Evolutionary conservation across 2,888 invertebrate genomes (phyloP).

Genomic region (Eupelmus urozonus): DNA sequence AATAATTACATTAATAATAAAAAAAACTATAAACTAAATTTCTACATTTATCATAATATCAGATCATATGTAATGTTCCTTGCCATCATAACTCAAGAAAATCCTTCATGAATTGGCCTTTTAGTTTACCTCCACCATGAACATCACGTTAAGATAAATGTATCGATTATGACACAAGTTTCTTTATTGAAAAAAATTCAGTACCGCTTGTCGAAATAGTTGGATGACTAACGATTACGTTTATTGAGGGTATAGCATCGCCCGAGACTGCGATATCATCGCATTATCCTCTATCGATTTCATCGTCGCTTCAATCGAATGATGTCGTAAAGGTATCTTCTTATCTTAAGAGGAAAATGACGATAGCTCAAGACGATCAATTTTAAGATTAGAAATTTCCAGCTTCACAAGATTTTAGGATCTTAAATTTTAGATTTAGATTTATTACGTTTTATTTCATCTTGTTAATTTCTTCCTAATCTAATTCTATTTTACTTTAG

Average conservation of each 20-base stretch:
- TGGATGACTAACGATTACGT: conserved; percentile 37
- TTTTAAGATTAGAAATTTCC: conserved; percentile 35
- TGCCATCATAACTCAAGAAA: too few relatives aligned
- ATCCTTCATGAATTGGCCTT: too few relatives aligned
- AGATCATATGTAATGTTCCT: too few relatives aligned
- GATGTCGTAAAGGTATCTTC: conserved; percentile 29
- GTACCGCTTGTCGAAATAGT: not conserved
- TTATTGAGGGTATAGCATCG: conserved; percentile 39
- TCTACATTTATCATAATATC: too few relatives aligned
- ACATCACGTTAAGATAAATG: too few relatives aligned
- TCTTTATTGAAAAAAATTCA: not conserved
- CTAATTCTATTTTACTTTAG: too few relatives aligned
- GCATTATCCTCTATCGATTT: conserved; percentile 45
- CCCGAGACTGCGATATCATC: conserved; percentile 28
- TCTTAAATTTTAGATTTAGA: too few relatives aligned
- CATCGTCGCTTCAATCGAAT: conserved; percentile 26
- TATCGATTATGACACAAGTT: too few relatives aligned
- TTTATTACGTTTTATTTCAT: not conserved
- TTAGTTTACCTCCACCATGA: too few relatives aligned
- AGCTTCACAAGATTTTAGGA: not conserved
- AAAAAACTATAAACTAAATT: too few relatives aligned
- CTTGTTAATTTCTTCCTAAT: not conserved
- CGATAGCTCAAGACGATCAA: conserved; percentile 24
- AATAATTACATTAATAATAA: too few relatives aligned
- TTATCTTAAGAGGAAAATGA: conserved; percentile 30